Evolutionary conservation across 2,113 vertebrate species (phyloP), one percentile per base, ranked within the genome.

Genomic region (Pionites leucogaster): DNA sequence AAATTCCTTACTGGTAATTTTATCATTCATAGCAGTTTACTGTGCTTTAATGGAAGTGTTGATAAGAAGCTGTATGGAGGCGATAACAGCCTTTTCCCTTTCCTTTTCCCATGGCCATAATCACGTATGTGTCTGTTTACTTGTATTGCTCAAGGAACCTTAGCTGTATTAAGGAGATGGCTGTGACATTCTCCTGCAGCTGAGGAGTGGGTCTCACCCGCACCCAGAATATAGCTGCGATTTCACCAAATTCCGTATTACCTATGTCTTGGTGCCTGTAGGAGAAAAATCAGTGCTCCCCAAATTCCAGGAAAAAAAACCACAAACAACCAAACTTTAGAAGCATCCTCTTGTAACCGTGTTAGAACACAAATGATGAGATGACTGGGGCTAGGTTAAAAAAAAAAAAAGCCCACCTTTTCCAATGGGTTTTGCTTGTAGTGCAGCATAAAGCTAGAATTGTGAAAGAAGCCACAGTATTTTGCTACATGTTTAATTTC

Each of bases 51-150:
- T 96, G 93, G 95, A 46, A 76, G 60, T 55, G 80, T 68, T 96
- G 95, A 91, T 97, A 90, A 95, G 95, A 80, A 88, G 86, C 96
- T 97, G 96, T 81, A 64, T 79, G 49, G 60, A 65, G 77, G 81
- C 0, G 88, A 96, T 97, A 96, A 97, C 62, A 94, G 94, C 60
- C 50, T 57, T 53, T 65, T 39, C 19, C 33, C 53, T n/a, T 57
- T 14, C 74, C 82, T 63, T 62, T 94, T 92, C 80, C 93, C 3
- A 1, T 82, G 86, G 69, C 62, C 39, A 28, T 64, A 65, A 74
- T 94, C 88, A 35, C 44, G 35, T 69, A 86, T 62, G 72, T 79
- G 64, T 86, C 57, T 87, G 47, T 96, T 96, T 75, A 46, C 74
- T 71, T 9, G 4, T 9, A 11, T 49, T 84, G 50, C 88, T 92